phyloP scores from a whole-genome alignment of 2,113 vertebrate species.

The Ornithorhynchus anatinus region DNA sequence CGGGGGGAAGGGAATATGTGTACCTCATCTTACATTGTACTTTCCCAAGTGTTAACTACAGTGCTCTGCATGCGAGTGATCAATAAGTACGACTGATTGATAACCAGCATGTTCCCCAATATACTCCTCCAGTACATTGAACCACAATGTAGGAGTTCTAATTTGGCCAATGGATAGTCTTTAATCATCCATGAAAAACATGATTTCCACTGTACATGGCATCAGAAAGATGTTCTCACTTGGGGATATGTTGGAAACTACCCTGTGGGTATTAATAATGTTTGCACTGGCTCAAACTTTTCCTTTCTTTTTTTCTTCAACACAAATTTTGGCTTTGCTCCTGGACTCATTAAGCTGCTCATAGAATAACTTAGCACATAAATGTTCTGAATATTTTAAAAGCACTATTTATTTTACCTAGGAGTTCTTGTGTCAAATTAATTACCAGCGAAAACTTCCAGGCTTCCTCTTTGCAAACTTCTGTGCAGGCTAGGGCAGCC shows the following conservation, averaged over 20 bases:
- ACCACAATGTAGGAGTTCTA: too few relatives aligned
- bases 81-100: too few relatives aligned
- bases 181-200: not conserved
- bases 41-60: too few relatives aligned
- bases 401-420: not conserved
- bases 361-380: not conserved
- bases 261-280: not conserved
- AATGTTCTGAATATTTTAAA: not conserved
- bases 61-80: too few relatives aligned
- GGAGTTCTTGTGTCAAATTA: not conserved
- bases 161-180: not conserved
- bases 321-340: not conserved
- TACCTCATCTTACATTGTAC: too few relatives aligned
- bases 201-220: not conserved
- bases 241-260: not conserved
- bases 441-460: not conserved
- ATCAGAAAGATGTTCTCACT: not conserved
- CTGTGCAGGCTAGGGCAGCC: not conserved
- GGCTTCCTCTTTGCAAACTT: not conserved
- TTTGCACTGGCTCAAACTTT: not conserved
- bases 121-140: too few relatives aligned
- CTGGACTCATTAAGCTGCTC: not conserved
- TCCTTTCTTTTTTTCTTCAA: not conserved
- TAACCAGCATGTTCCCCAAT: too few relatives aligned
- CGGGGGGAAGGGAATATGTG: too few relatives aligned